Evolutionary conservation across 2,113 vertebrate species (phyloP).

Genomic region (Amblyopsis rosae): DNA sequence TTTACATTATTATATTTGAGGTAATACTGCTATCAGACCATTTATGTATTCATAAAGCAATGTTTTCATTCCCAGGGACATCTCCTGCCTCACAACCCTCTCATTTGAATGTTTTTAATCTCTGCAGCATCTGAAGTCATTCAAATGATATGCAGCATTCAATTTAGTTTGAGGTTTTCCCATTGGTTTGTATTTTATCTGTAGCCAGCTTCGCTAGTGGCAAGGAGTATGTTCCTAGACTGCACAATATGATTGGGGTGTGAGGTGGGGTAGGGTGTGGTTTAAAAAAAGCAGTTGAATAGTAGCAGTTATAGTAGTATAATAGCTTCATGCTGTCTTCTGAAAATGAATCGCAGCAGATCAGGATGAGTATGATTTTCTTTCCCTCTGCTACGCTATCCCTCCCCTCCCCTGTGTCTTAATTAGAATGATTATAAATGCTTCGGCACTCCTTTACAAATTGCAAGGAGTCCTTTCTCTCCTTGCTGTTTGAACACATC

Average conservation of each 20-base stretch:
- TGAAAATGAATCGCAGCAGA: slow-evolving; percentile 19
- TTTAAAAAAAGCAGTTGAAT: slow-evolving; percentile 5
- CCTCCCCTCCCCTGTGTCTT: not conserved
- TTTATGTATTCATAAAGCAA: slow-evolving; percentile 55
- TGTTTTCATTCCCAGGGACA: slow-evolving; percentile 43
- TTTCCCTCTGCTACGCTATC: slow-evolving; percentile 14
- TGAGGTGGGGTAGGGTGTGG: too few relatives aligned
- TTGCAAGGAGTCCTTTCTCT: not conserved
- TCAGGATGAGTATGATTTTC: slow-evolving; percentile 4
- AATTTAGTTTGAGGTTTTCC: slow-evolving; percentile 52
- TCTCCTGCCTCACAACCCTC: slow-evolving; percentile 39
- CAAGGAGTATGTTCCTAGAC: slow-evolving; percentile 44
- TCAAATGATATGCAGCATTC: slow-evolving; percentile 61
- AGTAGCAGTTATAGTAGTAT: slow-evolving; percentile 1
- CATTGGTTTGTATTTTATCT: slow-evolving; percentile 49
- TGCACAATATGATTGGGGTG: slow-evolving; percentile 1
- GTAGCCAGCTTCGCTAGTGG: slow-evolving; percentile 49
- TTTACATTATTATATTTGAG: slow-evolving; percentile 51
- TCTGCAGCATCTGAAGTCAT: slow-evolving; percentile 52
- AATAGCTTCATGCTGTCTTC: slow-evolving; percentile 14
- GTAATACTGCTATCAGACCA: slow-evolving; percentile 31
- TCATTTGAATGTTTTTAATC: slow-evolving; percentile 70
- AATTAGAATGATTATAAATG: not conserved
- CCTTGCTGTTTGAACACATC: not conserved
- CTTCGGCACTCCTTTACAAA: slow-evolving; percentile 24